Evolutionary conservation across 2,797 vertebrate genomes (phyloP), one percentile per base, ranked within the genome.

Genomic region (Myotis daubentonii): DNA sequence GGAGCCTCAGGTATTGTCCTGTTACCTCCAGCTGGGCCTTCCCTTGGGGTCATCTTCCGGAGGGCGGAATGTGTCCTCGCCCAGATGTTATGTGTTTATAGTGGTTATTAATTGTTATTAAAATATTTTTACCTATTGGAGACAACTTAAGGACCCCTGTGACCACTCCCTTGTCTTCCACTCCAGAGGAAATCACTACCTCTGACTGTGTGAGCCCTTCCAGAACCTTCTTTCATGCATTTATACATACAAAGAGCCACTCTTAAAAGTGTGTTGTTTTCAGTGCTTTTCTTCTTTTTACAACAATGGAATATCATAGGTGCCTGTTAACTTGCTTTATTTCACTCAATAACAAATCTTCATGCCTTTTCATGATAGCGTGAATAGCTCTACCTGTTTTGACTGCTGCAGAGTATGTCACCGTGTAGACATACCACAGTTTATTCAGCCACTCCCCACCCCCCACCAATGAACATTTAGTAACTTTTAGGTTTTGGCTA

Each of bases 231-330:
- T 51, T 91, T 36, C 8, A 47, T 38, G 2, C n/a, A 51, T 33
- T 53, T 22, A 74, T 8, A 79, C 10, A 68, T 5, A 41, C 8
- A 89, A 1, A 28, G 19, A 47, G 19, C 0, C 20, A 55, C 25
- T 51, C 20, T 23, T 33, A 78, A 49, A 89, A 83, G 10, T 60
- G 51, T 25, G 70, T 30, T 23, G 25, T 38, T 76, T 44, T 86
- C 20, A 60, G 28, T 72, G 33, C 38, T n/a, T 57, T 72, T 86
- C n/a, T 81, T 82, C 36, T 89, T 89, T 95, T 88, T 33, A 23
- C 9, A 60, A 70, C 49, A 79, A 62, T 0, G 49, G 47, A 70
- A 11, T 57, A 49, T 16, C 28, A 9, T 16, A 10, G 1, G 23
- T 15, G 20, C 71, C 57, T 16, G 19, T 66, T 30, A 71, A 74